Evolutionary conservation across 2,113 vertebrate species (phyloP), one percentile per base, ranked within the genome.

Genomic region (Takifugu flavidus): DNA sequence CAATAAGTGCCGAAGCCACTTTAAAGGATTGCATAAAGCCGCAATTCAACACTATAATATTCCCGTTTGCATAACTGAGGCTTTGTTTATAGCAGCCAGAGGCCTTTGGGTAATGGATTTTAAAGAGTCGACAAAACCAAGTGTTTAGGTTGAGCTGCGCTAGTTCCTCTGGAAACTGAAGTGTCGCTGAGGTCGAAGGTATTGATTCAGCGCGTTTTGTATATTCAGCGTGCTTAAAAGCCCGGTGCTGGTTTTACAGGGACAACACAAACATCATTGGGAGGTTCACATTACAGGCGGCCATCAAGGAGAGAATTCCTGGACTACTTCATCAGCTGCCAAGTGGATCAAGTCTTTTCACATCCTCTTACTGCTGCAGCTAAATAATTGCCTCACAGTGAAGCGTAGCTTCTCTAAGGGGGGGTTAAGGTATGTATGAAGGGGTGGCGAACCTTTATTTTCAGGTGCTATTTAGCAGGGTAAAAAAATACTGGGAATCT

Each of bases 281-380:
- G 20, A 13, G 42, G 46, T 62, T 42, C 44, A 49, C 58, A 58
- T 49, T 31, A 11, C 26, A 43, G 39, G 12, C 5, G 20, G 20
- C 20, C 20, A 20, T 20, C 20, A 20, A 20, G 20, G 20, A 20
- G 20, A 13, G 43, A 67, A 59, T 67, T 39, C 14, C 12, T 65
- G 59, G 20, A 31, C 5, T 6, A 6, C 29, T 52, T 62, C 53
- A 60, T 67, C 56, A 65, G 46, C 67, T 56, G 20, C 39, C 60
- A 46, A 42, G 28, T 59, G 29, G 4, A 64, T 42, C 42, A 43
- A 2, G 13, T 44, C 44, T 15, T 45, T 10, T 39, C 11, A 8
- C 34, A 39, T 10, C 34, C 34, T 10, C 3, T 39, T 10, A 39
- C 34, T 39, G 34, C 34, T 39, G 34, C 34, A 39, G 34, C 34